Conservation (phyloP, 2,888 invertebrate genomes). For the Drosophila gaucha region DNA sequence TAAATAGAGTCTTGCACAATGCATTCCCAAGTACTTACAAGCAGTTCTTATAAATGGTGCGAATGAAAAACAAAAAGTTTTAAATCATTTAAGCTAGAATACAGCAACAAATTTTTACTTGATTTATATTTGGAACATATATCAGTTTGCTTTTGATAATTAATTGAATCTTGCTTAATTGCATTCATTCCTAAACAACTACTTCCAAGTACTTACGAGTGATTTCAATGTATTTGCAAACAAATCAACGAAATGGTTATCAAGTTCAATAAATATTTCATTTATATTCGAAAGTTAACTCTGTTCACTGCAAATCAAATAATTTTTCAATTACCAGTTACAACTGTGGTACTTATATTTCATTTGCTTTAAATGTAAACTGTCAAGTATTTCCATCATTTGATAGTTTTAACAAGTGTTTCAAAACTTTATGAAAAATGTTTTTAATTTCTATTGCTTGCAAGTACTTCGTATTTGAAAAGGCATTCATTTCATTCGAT, state of each 20-base stretch:
- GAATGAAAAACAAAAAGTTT: neutral
- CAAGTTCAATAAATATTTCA: neutral
- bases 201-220: neutral
- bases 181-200: too few relatives aligned
- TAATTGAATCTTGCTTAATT: neutral
- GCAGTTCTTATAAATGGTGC: neutral
- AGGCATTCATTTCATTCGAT: neutral
- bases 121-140: too few relatives aligned
- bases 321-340: too few relatives aligned
- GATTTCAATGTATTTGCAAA: neutral
- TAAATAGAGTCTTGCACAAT: constrained; percentile 12
- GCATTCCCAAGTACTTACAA: neutral
- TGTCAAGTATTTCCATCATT: neutral
- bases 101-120: too few relatives aligned
- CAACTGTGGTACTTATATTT: too few relatives aligned
- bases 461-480: neutral
- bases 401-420: neutral
- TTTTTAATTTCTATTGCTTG: neutral
- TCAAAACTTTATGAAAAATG: neutral
- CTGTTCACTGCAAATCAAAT: too few relatives aligned
- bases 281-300: neutral
- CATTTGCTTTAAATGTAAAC: neutral
- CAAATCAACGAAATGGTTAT: too few relatives aligned
- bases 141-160: neutral
- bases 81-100: too few relatives aligned